Evolutionary conservation across 2,113 vertebrate genomes (phyloP), one percentile per base, ranked within the genome.

Genomic region (Leucosticte australis): DNA sequence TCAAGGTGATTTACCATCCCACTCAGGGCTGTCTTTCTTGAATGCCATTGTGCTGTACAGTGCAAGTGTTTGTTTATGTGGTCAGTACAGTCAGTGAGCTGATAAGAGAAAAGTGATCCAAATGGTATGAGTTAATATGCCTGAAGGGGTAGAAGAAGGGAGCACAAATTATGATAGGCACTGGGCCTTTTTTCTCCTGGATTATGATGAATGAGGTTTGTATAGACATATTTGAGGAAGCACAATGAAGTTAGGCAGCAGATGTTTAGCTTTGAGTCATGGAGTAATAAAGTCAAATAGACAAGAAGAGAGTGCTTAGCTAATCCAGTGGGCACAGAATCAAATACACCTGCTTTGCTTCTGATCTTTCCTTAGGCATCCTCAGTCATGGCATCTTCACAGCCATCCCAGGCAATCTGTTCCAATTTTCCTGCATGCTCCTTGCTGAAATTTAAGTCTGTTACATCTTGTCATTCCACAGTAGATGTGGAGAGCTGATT

Each of bases 271-370:
- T 75, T 55, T 87, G 87, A 87, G 49, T 82, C 49, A 76, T 26
- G 15, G 41, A 87, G 70, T 31, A 82, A 91, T 87, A 60, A 73
- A 87, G 42, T 31, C 37, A 53, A 82, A 82, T 21, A 94, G 82
- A 55, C 47, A 22, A 55, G 64, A 74, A 69, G 30, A 87, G 39
- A 63, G 33, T 3, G 3, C 64, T 87, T 67, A 63, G 47, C 2
- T 1, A 44, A 57, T 91, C 47, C 64, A 80, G 47, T 30, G 30
- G 64, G 87, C 64, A 91, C 37, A 57, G 55, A 94, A 67, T 62
- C 73, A 91, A 77, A 92, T 59, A 87, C 50, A 91, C 89, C 83
- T 95, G 86, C 71, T 91, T 90, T 80, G 9, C 83, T 83, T 91
- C 46, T 87, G 35, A 52, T 82, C 44, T 82, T 81, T 75, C 60